phyloP scores from a whole-genome alignment of 92 coral and sea anemone genomes.

The Zoanthus solanderi region DNA sequence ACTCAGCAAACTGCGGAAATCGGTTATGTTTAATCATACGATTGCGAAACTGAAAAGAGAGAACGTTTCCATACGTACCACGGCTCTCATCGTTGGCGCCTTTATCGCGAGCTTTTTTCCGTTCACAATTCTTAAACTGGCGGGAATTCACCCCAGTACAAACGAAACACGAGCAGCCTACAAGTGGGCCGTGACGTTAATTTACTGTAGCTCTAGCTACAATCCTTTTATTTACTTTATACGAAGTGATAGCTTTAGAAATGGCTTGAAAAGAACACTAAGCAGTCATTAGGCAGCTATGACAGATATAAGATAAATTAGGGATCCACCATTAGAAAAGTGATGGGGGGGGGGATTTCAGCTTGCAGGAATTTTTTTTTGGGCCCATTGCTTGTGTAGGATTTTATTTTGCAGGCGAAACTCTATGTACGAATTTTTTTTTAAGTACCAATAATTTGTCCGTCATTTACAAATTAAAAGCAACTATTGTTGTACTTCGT shows the following conservation, averaged over 20 bases:
- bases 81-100: slow-evolving; percentile 26
- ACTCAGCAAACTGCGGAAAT: slow-evolving; percentile 37
- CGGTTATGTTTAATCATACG: slow-evolving; percentile 35
- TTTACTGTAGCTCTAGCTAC: slow-evolving; percentile 41
- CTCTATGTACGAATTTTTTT: too few species aligned
- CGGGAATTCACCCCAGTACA: neutral
- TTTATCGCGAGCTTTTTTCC: slow-evolving; percentile 31
- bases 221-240: slow-evolving; percentile 43
- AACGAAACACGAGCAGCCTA: slow-evolving; percentile 22
- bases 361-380: too few species aligned
- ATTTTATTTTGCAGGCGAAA: too few species aligned
- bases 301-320: too few species aligned
- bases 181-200: slow-evolving; percentile 37
- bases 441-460: too few species aligned
- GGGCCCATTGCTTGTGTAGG: too few species aligned
- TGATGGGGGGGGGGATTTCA: too few species aligned
- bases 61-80: slow-evolving; percentile 29
- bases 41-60: slow-evolving; percentile 32
- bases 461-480: too few species aligned
- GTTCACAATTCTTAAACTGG: slow-evolving; percentile 36
- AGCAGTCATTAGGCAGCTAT: neutral
- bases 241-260: slow-evolving; percentile 39
- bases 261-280: slow-evolving; percentile 30
- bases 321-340: too few species aligned
- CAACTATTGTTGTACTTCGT: too few species aligned